Evolutionary conservation across 1,140 invertebrate species (phyloP).

Genomic region (Plodia interpunctella): DNA sequence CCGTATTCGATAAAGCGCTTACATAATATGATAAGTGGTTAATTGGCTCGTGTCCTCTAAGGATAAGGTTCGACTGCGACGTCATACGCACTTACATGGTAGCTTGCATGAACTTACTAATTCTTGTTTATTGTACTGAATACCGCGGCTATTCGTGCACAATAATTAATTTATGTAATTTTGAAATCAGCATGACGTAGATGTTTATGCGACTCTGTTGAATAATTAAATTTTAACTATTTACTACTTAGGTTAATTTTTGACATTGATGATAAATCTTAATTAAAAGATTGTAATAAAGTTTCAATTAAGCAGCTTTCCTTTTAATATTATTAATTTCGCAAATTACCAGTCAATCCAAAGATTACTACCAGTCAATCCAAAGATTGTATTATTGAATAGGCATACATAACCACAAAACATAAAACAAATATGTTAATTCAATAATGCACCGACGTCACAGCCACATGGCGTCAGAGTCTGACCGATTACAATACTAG

Average conservation of each 20-base stretch:
- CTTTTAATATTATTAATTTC: too few species aligned
- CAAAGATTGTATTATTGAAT: neutral
- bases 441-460: constrained; percentile 10
- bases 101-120: neutral
- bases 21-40: too few species aligned
- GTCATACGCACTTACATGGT: neutral
- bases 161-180: neutral
- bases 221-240: neutral
- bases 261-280: neutral
- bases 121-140: neutral
- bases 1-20: too few species aligned
- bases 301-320: too few species aligned
- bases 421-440: neutral
- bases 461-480: neutral
- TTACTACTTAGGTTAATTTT: neutral
- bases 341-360: too few species aligned
- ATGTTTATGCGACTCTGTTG: neutral
- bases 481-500: constrained; percentile 22
- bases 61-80: neutral
- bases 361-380: too few species aligned
- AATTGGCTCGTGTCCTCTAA: neutral
- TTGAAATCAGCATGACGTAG: neutral
- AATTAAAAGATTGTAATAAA: too few species aligned
- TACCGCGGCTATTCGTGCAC: neutral
- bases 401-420: too few species aligned